phyloP scores from a whole-genome alignment of 2,888 invertebrate genomes.

The Himalopsyche japonica region DNA sequence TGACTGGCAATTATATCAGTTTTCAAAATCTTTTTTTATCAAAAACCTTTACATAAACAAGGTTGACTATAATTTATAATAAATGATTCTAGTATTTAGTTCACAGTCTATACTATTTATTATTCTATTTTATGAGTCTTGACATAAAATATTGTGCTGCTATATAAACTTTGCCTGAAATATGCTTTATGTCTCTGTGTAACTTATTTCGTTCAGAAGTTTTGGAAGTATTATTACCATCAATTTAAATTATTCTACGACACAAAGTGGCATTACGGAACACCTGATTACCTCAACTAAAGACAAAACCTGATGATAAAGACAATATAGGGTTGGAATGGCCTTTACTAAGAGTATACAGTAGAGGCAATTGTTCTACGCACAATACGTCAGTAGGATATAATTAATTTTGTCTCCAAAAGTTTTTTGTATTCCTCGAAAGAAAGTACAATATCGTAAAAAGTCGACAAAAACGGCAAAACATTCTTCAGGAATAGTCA shows the following conservation, averaged over 20 bases:
- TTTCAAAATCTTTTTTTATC: no score
- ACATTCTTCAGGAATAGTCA: not conserved
- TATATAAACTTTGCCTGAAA: not conserved
- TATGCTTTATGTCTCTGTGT: not conserved
- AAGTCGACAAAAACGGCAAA: not conserved
- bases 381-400: constrained; percentile 16
- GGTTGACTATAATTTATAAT: no score
- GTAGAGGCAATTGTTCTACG: constrained; percentile 14
- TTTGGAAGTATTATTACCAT: not conserved
- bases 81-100: no score
- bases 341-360: not conserved
- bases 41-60: no score
- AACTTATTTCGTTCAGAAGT: not conserved
- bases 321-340: not conserved
- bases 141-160: not conserved
- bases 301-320: constrained; percentile 14
- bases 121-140: not conserved
- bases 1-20: no score
- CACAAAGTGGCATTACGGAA: not conserved
- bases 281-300: not conserved
- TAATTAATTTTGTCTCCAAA: constrained; percentile 23
- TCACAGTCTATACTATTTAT: not conserved
- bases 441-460: not conserved
- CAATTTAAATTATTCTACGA: not conserved
- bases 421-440: constrained; percentile 12